A percentile compares a stretch with the other conserved stretches of the same genome.
phyloP scores from a whole-genome alignment of 2,797 vertebrate genomes.

The Neostethus bicornis region DNA sequence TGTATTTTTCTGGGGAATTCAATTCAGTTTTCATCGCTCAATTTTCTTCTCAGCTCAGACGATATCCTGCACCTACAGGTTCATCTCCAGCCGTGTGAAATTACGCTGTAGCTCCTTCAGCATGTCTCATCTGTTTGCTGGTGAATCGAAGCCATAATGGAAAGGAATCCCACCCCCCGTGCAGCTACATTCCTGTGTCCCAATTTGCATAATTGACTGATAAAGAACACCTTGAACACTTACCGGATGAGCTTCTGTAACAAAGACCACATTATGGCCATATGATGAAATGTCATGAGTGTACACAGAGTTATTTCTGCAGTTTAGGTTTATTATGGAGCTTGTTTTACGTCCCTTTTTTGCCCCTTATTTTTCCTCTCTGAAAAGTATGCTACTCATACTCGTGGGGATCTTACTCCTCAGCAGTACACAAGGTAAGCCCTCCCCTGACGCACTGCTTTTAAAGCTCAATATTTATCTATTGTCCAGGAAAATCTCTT shows the following conservation, averaged over 20 bases:
- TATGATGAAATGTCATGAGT: slow-evolving; percentile 11
- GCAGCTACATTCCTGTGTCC: slow-evolving; percentile 5
- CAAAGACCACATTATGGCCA: not conserved
- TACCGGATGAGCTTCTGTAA: slow-evolving; percentile 11
- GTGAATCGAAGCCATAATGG: slow-evolving; percentile 40
- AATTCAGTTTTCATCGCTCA: slow-evolving; percentile 67
- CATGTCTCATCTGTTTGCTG: slow-evolving; percentile 36
- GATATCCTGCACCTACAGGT: slow-evolving; percentile 40
- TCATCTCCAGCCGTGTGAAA: slow-evolving; percentile 59
- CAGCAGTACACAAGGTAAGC: slow-evolving; percentile 38
- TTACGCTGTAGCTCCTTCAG: slow-evolving; percentile 39
- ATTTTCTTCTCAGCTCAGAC: slow-evolving; percentile 57
- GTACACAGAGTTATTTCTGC: not conserved
- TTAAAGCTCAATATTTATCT: slow-evolving; percentile 65
- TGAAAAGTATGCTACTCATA: slow-evolving; percentile 25
- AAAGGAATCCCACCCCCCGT: slow-evolving; percentile 19
- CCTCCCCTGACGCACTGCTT: slow-evolving; percentile 58
- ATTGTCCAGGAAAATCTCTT: slow-evolving; percentile 65
- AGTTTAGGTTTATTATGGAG: not conserved
- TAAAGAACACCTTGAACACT: slow-evolving; percentile 31
- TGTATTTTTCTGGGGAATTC: slow-evolving; percentile 67
- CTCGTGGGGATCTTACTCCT: slow-evolving; percentile 22
- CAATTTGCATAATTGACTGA: slow-evolving; percentile 42
- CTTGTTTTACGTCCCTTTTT: slow-evolving; percentile 11
- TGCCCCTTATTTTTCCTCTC: slow-evolving; percentile 7